These are phyloP conservation scores for Sympetrum striolatum DNA, from an alignment of 2,888 invertebrate species.

Conservation along the genomic window DNA sequence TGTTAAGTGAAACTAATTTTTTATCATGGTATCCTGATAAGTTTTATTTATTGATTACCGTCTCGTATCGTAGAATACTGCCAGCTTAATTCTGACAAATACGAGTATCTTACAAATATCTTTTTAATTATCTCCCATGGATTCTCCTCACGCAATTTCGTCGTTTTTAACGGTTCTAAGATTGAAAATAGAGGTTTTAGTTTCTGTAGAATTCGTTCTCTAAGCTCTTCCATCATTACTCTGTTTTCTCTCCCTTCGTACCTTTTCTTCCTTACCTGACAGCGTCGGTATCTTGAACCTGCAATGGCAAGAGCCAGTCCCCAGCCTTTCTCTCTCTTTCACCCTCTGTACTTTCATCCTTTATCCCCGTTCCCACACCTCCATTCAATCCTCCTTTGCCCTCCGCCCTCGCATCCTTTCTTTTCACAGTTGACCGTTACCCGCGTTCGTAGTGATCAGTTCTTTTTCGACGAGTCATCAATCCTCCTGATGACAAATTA, in stretches of 20 bases:
- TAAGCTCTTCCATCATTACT: constrained; percentile 45
- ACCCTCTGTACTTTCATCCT: constrained; percentile 48
- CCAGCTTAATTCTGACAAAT: no score
- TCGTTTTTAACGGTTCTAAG: constrained; percentile 45
- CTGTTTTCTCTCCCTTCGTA: constrained; percentile 46
- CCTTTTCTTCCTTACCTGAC: no score
- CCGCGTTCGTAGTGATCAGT: background rate
- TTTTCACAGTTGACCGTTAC: background rate
- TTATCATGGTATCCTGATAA: constrained; percentile 47
- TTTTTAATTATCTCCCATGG: no score
- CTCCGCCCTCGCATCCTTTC: background rate
- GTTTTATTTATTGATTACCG: no score
- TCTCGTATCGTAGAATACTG: no score
- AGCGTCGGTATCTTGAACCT: background rate
- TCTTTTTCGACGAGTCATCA: constrained; percentile 17
- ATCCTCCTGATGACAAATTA: constrained; percentile 31
- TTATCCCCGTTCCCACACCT: background rate
- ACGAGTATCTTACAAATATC: no score
- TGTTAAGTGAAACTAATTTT: background rate
- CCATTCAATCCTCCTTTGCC: background rate
- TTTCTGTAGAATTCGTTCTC: constrained; percentile 44
- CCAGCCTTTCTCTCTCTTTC: constrained; percentile 46
- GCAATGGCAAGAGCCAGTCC: background rate
- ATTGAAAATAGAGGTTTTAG: constrained; percentile 47
- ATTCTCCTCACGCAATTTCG: constrained; percentile 3